Base-by-base conservation (phyloP, 1,140 invertebrate species). In the Trachymyrmex septentrionalis region DNA sequence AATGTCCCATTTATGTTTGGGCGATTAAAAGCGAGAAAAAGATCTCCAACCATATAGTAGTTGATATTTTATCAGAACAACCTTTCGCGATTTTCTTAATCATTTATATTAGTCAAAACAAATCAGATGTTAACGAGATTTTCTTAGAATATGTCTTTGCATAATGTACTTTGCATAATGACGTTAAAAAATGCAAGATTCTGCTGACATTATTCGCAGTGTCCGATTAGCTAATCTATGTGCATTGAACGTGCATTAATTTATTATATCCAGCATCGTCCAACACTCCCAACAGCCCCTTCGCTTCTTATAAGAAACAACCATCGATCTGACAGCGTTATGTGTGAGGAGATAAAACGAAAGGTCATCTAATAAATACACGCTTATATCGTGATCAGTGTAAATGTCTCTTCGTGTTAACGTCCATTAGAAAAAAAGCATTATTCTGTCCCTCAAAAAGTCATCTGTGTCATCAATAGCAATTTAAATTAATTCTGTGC, bases 351-450 rank as follows among this genome's bases (percentile, higher is more conserved):
- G 30, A 48, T 64, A 84, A 84, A 61, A 73, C 24, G 38, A 82
- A 84, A 84, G 80, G 80, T 84, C 69, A 84, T 75, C 55, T 73
- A 82, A 82, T 82, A 73, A 61, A 73, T 82, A 61, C 24, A 21
- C 10, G 14, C 24, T 34, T 84, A 3, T 84, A 61, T 73, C 67
- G 24, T 72, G 24, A 75, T 75, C 72, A 34, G 48, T 30, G 53
- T 73, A 72, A 72, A 72, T 72, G 55, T 73, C 80, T 61, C 73
- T 24, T 59, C 34, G 57, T n/a, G 50, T 80, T 80, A 67, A 67
- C 34, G 44, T 44, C 14, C 7, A 21, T n/a, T 7, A 34, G 16
- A 81, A 81, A 80, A 80, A 80, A 55, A 69, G 21, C 6, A 16
- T 48, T 38, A 53, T 55, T 21, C 2, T 53, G 3, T 67, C 24